Base-by-base conservation (phyloP, 2,888 invertebrate species). In the Hemicrepidius hirtus region DNA sequence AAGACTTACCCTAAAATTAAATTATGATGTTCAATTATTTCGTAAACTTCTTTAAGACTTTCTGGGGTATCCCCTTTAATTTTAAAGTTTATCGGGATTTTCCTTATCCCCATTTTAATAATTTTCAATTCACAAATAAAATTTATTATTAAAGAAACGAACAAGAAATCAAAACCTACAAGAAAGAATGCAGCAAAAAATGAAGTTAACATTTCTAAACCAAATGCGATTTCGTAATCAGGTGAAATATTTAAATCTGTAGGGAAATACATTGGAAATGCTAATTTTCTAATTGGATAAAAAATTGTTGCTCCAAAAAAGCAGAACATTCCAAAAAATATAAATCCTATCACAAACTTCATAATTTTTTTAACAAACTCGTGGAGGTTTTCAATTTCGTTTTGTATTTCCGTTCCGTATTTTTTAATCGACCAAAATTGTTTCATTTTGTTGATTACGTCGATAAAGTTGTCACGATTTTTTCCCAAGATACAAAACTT, bases 1-100 rank as follows among this genome's bases (percentile, higher is more conserved):
- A 24, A 18, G 18, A 35, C 64, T 57, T 65, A 75, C 75, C 53
- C 49, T 49, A 73, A 57, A 20, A 73, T 40, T n/a, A 60, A 68
- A 46, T 62, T 40, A 59, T 75, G 75, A 16, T 73, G 68, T 2
- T 71, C 44, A 0, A 75, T 64, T 21, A 75, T 24, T 46, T 63
- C n/a, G 28, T 46, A 49, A 55, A 73, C 60, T 66, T 70, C 59
- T 7, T 12, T 62, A 5, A 60, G 49, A 10, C 18, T 13, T 9
- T 68, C 12, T 20, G n/a, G 10, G 21, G 72, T 67, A 46, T 75
- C 63, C 1, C 16, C 21, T 16, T 18, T 21, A 16, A 3, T 16
- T 16, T 41, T n/a, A 41, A 1, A n/a, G 13, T 16, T 41, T n/a
- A 41, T 16, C 13, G 41, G n/a, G 7, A 41, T 6, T 3, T 57